These are phyloP conservation scores for Dreissena polymorpha DNA, from an alignment of 1,140 invertebrate species.

Conservation along the genomic window DNA sequence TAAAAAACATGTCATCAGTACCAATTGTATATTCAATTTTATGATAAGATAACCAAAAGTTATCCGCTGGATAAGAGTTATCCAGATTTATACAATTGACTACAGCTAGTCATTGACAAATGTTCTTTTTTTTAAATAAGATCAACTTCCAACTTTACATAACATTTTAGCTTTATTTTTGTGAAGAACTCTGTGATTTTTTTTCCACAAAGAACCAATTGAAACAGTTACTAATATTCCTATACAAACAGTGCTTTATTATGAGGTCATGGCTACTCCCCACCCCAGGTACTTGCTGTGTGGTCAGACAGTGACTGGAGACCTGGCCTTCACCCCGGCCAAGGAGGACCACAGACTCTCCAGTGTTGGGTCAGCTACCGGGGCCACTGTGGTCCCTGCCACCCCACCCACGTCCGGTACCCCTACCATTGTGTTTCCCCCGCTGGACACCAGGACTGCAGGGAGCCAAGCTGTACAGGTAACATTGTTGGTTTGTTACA, in stretches of 20 bases:
- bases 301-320: slow-evolving; percentile 74
- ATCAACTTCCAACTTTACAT: too few relatives aligned
- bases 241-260: neutral
- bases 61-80: too few relatives aligned
- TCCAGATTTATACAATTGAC: too few relatives aligned
- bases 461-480: slow-evolving; percentile 74
- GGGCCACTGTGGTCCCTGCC: slow-evolving; percentile 32
- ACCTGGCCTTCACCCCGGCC: slow-evolving; percentile 43
- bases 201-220: too few relatives aligned
- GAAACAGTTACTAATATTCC: too few relatives aligned
- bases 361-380: slow-evolving; percentile 37
- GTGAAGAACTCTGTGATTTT: too few relatives aligned
- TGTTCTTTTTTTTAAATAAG: too few relatives aligned
- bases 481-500: neutral
- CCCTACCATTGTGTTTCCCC: slow-evolving; percentile 31
- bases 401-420: slow-evolving; percentile 41
- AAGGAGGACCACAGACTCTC: slow-evolving; percentile 31
- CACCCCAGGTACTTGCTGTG: slow-evolving; percentile 72
- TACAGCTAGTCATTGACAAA: too few relatives aligned
- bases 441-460: slow-evolving; percentile 58
- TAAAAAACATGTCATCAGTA: too few relatives aligned
- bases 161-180: too few relatives aligned
- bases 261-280: neutral
- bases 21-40: too few relatives aligned
- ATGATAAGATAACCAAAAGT: too few relatives aligned